These are phyloP conservation scores for Drosophila erecta DNA, from an alignment of 1,140 invertebrate species.

Conservation along the genomic window DNA sequence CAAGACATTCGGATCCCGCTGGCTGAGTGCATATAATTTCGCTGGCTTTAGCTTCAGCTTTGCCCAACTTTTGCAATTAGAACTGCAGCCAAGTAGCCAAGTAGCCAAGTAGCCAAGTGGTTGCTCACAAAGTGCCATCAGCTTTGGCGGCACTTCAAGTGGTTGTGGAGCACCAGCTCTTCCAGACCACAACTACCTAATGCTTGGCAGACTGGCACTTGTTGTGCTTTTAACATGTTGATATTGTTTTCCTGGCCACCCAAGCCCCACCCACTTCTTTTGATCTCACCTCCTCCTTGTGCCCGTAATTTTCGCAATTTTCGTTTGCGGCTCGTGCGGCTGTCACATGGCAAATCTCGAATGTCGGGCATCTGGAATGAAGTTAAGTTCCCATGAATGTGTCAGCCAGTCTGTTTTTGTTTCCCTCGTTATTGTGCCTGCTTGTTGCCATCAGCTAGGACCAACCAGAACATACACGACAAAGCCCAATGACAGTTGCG, in stretches of 20 bases:
- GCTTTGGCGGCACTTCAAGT: conserved; percentile 46
- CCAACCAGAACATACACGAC: conserved; percentile 7
- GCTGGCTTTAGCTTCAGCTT: conserved; percentile 29
- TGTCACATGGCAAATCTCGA: conserved; percentile 37
- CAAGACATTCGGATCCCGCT: conserved; percentile 36
- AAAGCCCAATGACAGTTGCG: conserved; percentile 37
- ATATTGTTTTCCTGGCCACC: conserved; percentile 30
- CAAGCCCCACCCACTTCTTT: not conserved
- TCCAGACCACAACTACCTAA: conserved; percentile 15
- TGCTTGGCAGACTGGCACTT: conserved; percentile 27
- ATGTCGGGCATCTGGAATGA: conserved; percentile 37
- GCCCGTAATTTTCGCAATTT: conserved; percentile 28
- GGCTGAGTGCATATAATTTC: conserved; percentile 70
- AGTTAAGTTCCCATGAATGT: conserved; percentile 45
- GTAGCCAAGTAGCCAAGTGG: conserved; percentile 47
- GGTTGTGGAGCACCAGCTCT: not conserved
- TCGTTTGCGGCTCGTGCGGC: conserved; percentile 41
- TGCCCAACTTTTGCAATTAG: conserved; percentile 73
- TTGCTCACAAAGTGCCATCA: conserved; percentile 49
- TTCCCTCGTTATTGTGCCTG: conserved; percentile 34
- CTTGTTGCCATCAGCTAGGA: conserved; percentile 26
- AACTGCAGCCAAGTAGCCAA: conserved; percentile 41
- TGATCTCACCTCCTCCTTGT: not conserved
- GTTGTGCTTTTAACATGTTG: conserved; percentile 56
- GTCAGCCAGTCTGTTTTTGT: conserved; percentile 43